Evolutionary conservation across 1,140 invertebrate genomes (phyloP).

Genomic region (Drosophila oshimai): DNA sequence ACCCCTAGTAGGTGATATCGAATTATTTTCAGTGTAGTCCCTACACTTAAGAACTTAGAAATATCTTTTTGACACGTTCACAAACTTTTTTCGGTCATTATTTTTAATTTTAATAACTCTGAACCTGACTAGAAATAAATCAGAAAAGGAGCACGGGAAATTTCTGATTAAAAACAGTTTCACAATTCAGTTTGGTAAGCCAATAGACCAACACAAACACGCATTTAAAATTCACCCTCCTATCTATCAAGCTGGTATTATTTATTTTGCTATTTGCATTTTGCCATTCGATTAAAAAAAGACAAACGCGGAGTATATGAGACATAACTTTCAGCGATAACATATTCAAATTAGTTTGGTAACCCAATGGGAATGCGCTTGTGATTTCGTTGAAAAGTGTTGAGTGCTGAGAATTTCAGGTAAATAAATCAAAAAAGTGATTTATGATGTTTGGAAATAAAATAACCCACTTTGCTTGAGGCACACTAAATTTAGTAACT

Average conservation of each 20-base stretch:
- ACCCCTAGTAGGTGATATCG: background rate
- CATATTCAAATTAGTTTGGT: conserved; percentile 19
- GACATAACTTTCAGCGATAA: conserved; percentile 15
- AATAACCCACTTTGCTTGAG: conserved; percentile 69
- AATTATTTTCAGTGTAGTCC: background rate
- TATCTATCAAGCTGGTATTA: conserved; percentile 24
- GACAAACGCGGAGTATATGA: conserved; percentile 42
- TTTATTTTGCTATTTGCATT: conserved; percentile 38
- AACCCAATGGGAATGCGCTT: background rate
- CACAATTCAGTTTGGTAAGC: background rate
- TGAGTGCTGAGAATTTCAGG: background rate
- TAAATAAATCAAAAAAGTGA: background rate
- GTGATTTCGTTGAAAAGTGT: background rate
- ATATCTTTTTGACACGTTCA: conserved; percentile 15
- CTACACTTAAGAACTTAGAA: background rate
- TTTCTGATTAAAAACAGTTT: background rate
- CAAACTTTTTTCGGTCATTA: background rate
- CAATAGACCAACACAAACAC: background rate
- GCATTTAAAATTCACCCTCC: background rate
- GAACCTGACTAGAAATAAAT: conserved; percentile 1
- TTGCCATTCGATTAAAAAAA: conserved; percentile 31
- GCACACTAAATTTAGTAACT: conserved; percentile 65
- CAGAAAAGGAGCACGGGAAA: background rate
- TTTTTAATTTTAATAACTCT: conserved; percentile 16
- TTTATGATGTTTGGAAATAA: background rate